Evolutionary conservation across 2,888 invertebrate genomes (phyloP).

Genomic region (Thecocarcelia acutangulata): DNA sequence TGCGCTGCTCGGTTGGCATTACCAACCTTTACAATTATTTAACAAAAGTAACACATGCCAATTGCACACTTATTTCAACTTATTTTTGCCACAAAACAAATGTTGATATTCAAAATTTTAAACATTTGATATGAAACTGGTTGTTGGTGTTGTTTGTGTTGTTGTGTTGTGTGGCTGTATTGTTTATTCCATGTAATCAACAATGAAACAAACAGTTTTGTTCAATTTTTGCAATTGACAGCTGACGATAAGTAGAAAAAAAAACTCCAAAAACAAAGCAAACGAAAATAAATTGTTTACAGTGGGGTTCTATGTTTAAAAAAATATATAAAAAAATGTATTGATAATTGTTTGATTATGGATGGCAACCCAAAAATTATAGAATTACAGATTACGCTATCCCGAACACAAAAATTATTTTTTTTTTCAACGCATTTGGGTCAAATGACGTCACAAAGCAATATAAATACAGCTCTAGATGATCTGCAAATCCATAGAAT

Average conservation of each 20-base stretch:
- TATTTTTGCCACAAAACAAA: constrained; percentile 49
- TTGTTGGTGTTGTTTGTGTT: neutral
- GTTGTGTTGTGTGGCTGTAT: constrained; percentile 21
- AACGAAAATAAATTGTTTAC: constrained; percentile 48
- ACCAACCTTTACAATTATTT: constrained; percentile 45
- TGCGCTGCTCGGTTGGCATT: neutral
- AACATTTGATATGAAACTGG: constrained; percentile 26
- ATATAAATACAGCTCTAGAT: too few relatives aligned
- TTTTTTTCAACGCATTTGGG: too few relatives aligned
- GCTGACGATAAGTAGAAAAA: constrained; percentile 64
- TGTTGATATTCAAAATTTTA: constrained; percentile 41
- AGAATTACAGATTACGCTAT: too few relatives aligned
- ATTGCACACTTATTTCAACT: constrained; percentile 37
- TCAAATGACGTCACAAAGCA: too few relatives aligned
- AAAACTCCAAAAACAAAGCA: constrained; percentile 30
- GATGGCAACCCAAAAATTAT: too few relatives aligned
- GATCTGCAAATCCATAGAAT: too few relatives aligned
- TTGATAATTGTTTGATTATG: too few relatives aligned
- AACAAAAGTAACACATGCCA: constrained; percentile 51
- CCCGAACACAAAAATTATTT: too few relatives aligned
- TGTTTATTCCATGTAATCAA: constrained; percentile 50
- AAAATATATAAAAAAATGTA: too few relatives aligned
- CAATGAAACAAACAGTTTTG: constrained; percentile 50
- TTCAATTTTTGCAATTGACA: constrained; percentile 69
- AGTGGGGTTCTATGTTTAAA: constrained; percentile 10